These are phyloP conservation scores for Clarias macrocephalus DNA, from an alignment of 2,113 vertebrate genomes.

Conservation along the genomic window DNA sequence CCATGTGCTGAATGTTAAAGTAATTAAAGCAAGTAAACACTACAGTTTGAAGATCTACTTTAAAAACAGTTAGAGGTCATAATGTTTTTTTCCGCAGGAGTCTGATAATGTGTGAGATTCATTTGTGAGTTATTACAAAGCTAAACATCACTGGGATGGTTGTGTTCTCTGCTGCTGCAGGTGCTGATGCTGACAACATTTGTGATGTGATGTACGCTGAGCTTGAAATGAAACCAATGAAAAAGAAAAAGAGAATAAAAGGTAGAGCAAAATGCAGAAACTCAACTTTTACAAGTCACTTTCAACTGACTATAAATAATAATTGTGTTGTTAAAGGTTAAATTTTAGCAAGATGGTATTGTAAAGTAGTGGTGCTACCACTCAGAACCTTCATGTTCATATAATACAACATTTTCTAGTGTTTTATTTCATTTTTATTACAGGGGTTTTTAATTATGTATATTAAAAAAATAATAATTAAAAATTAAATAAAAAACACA, in stretches of 20 bases:
- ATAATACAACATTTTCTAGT: neutral
- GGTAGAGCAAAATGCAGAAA: neutral
- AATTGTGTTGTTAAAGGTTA: too few species aligned
- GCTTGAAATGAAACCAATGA: neutral
- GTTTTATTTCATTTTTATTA: neutral
- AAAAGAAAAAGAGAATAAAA: neutral
- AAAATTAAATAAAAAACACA: neutral
- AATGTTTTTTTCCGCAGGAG: too few species aligned
- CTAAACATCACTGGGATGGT: neutral
- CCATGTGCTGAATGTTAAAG: neutral
- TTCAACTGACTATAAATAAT: too few species aligned
- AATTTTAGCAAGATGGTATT: neutral
- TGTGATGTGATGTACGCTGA: slow-evolving; percentile 9
- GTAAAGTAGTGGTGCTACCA: neutral
- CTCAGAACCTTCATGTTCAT: neutral
- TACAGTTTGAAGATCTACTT: neutral
- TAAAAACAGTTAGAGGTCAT: neutral
- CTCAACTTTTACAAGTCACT: neutral
- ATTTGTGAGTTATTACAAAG: neutral
- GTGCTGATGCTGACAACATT: neutral
- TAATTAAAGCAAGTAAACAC: neutral
- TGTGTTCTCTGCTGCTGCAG: slow-evolving; percentile 13
- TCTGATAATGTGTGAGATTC: neutral
- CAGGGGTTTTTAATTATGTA: neutral
- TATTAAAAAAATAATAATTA: neutral